Evolutionary conservation across 2,113 vertebrate species (phyloP), one percentile per base, ranked within the genome.

Genomic region (Corvus hawaiiensis): DNA sequence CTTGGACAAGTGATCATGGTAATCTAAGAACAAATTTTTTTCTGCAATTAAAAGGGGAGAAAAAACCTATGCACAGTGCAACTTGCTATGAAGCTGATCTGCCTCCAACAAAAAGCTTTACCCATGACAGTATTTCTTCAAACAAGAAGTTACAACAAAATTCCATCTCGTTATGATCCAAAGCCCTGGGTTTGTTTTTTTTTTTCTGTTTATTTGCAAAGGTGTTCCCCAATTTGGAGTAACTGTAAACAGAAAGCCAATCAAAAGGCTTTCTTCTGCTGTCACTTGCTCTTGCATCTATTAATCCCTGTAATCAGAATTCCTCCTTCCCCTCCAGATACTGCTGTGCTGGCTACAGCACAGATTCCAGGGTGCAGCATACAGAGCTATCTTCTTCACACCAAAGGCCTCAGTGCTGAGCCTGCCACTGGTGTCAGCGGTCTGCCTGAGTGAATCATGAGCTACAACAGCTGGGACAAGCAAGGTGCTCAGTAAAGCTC

Each of bases 1-100:
- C 35, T 72, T 64, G 28, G 22, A 83, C 20, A 79, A 0, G 0
- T 0, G 0, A 68, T 37, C 27, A n/a, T 27, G 5, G 22, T 48
- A 51, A 78, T 43, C 18, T 3, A 7, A 71, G n/a, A 85, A 56
- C 2, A 69, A 37, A 4, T 11, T 35, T 73, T 78, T 81, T 59
- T 26, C 51, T 35, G 11, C 64, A 48, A 22, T 59, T 84, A n/a
- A 91, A 84, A 71, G 8, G 4, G 8, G 6, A n/a, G 46, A 33
- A 73, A 32, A 67, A 1, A 1, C 13, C 13, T 75, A 17, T 85
- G 54, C 44, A 71, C 14, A 35, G 19, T 55, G 39, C 21, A 87
- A 80, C 39, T 85, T 69, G 28, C 46, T 46, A 28, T 26, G 32
- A 82, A 78, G 27, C 3, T 79, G 13, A 85, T 30, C 37, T 44